These are phyloP conservation scores for Spisula subtruncata DNA, from an alignment of 2,888 invertebrate species.

Conservation along the genomic window DNA sequence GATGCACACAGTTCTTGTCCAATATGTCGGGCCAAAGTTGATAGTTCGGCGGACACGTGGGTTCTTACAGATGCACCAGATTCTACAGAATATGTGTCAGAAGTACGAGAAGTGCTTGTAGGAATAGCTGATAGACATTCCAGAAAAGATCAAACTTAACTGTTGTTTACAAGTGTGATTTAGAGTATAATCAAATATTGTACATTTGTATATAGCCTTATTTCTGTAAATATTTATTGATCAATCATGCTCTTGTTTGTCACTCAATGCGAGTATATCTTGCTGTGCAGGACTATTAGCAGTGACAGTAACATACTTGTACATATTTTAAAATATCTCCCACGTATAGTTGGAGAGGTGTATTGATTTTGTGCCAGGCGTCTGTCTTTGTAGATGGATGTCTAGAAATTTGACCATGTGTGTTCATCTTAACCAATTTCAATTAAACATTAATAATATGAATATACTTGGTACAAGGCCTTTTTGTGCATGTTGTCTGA, in stretches of 20 bases:
- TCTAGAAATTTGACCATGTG: too few relatives aligned
- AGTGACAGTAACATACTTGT: not conserved
- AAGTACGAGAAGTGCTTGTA: constrained; percentile 84
- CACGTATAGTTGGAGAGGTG: not conserved
- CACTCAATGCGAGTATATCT: not conserved
- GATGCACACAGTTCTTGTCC: constrained; percentile 92
- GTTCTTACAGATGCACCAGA: constrained; percentile 86
- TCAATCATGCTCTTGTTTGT: not conserved
- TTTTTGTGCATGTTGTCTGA: too few relatives aligned
- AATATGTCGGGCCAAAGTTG: constrained; percentile 91
- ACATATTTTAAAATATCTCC: not conserved
- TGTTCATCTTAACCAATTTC: too few relatives aligned
- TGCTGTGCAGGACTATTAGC: not conserved
- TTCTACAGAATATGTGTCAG: constrained; percentile 82
- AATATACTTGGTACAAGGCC: too few relatives aligned
- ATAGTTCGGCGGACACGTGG: constrained; percentile 90
- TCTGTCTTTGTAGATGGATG: not conserved
- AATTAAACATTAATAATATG: too few relatives aligned
- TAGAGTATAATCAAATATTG: not conserved
- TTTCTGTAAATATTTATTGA: not conserved
- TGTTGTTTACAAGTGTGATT: not conserved
- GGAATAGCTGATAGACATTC: constrained; percentile 83
- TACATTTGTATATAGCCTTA: not conserved
- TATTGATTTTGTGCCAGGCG: not conserved
- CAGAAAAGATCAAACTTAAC: constrained; percentile 30